These are phyloP conservation scores for Fabriciana adippe DNA, from an alignment of 2,888 invertebrate genomes.

Conservation along the genomic window DNA sequence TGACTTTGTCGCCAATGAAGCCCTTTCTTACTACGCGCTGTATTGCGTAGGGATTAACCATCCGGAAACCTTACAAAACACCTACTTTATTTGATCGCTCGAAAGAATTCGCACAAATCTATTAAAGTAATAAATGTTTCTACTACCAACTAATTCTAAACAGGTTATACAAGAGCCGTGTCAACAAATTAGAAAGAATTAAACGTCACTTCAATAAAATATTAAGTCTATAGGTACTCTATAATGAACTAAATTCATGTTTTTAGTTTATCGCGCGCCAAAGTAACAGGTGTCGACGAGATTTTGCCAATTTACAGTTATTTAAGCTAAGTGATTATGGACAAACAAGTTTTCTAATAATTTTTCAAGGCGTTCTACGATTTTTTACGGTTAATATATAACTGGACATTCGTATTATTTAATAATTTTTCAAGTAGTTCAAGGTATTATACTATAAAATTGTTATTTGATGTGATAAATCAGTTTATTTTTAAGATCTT, in stretches of 20 bases:
- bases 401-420: conserved; percentile 29
- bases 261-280: conserved; percentile 1
- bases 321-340: conserved; percentile 47
- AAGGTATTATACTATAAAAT: conserved; percentile 2
- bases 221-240: not conserved
- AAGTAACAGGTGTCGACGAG: conserved; percentile 33
- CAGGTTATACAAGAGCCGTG: too few relatives aligned
- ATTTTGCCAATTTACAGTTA: conserved; percentile 44
- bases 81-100: conserved; percentile 34
- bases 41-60: conserved; percentile 33
- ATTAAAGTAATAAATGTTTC: conserved; percentile 15
- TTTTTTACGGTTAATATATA: conserved; percentile 34
- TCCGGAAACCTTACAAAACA: conserved; percentile 31
- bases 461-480: not conserved
- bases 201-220: not conserved
- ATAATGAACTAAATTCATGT: not conserved
- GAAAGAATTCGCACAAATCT: conserved; percentile 29
- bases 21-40: conserved; percentile 32
- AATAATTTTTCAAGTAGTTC: conserved; percentile 5
- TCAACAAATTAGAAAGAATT: not conserved
- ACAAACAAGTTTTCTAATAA: conserved; percentile 45
- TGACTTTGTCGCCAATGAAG: conserved; percentile 32
- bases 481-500: not conserved
- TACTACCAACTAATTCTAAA: not conserved
- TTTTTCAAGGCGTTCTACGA: conserved; percentile 46